Evolutionary conservation across 2,888 invertebrate species (phyloP), one percentile per base, ranked within the genome.

Genomic region (Prenolepis imparis): DNA sequence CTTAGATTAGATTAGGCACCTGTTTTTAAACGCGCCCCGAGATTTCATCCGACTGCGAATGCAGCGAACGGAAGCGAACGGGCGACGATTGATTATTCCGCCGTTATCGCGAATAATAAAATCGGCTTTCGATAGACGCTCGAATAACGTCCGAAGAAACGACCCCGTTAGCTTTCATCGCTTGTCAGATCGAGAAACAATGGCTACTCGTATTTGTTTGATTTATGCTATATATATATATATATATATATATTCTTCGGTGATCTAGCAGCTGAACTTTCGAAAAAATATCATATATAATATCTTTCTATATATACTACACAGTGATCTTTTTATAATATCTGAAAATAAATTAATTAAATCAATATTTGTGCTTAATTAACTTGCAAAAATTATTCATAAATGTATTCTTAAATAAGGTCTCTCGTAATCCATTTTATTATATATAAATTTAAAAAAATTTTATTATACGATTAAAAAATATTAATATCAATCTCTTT

Each of bases 1-100:
- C 48, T n/a, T 55, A 52, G 55, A 73, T 84, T 77, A 59, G 82
- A 87, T 87, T 84, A 86, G 73, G 28, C 64, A 70, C 24, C 48
- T 70, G 70, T 48, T 61, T 68, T 68, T 36, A 61, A 68, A 59
- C 57, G 59, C 55, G n/a, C 9, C 82, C 63, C 57, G 36, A n/a
- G 63, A 12, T 55, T 67, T 39, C 74, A n/a, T 66, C 21, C 11
- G 18, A 15, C 36, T 12, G 66, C 78, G 55, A 70, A 70, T 70
- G 15, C 41, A 41, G 48, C 6, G 24, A 28, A 52, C 66, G 36
- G 28, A 28, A 28, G 3, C 28, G 28, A 28, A 28, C 28, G 28
- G 28, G 21, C 24, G n/a, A 44, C 72, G 44, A 72, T 80, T 59
- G 72, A 80, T 80, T 78, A 39, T 78, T 57, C 57, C 39, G 36